phyloP scores from a whole-genome alignment of 2,113 vertebrate genomes.

The Carlito syrichta region DNA sequence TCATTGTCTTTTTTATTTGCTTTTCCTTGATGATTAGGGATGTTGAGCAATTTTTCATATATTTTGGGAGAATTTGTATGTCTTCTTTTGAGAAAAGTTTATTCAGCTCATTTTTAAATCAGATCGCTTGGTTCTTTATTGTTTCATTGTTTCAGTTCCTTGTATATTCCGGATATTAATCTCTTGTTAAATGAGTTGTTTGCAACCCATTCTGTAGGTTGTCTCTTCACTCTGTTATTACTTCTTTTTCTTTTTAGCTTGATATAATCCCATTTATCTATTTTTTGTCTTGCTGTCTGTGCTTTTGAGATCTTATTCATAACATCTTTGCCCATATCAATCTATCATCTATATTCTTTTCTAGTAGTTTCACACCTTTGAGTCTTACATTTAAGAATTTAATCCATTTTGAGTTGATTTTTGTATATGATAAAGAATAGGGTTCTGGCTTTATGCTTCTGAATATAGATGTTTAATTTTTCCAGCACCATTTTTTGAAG shows the following conservation, averaged over 20 bases:
- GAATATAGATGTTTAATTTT: neutral
- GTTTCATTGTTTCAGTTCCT: neutral
- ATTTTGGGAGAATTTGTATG: neutral
- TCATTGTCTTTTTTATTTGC: neutral
- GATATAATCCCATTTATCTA: neutral
- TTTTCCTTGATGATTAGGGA: neutral
- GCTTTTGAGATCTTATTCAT: neutral
- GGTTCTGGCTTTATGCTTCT: neutral
- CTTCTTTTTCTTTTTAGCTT: neutral
- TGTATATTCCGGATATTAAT: neutral
- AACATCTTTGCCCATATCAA: neutral
- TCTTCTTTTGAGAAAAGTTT: neutral
- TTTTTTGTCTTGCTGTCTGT: neutral
- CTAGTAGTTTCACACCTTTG: neutral
- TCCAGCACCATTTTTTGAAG: neutral
- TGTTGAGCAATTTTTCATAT: neutral
- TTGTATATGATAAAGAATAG: neutral
- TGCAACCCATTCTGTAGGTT: neutral
- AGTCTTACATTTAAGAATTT: neutral
- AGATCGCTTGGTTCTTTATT: neutral
- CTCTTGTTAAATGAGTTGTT: neutral
- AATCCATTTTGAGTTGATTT: neutral
- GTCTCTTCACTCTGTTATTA: neutral
- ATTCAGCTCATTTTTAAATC: neutral
- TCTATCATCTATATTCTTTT: neutral